A percentile compares a stretch with the other conserved stretches of the same genome.
Evolutionary conservation across 1,140 invertebrate species (phyloP).

Genomic region (Sweltsa coloradensis): DNA sequence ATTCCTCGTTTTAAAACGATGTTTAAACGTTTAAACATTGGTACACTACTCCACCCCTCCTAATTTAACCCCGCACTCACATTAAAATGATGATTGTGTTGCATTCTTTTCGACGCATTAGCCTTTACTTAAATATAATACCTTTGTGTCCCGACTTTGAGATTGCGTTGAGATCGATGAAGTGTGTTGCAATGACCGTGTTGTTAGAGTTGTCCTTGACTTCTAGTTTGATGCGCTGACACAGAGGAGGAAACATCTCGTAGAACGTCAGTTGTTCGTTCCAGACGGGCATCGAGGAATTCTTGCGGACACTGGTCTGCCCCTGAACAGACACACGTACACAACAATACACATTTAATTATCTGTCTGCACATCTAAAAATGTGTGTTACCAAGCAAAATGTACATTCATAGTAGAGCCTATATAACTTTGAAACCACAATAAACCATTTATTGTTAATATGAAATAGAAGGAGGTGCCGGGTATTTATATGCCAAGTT

Average conservation of each 20-base stretch:
- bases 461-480: too few relatives aligned
- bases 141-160: constrained; percentile 25
- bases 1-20: too few relatives aligned
- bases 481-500: too few relatives aligned
- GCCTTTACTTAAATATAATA: constrained; percentile 28
- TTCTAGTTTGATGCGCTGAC: constrained; percentile 32
- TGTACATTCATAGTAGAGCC: constrained; percentile 26
- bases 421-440: too few relatives aligned
- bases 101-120: too few relatives aligned
- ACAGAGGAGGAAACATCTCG: constrained; percentile 36
- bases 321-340: neutral
- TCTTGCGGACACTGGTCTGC: constrained; percentile 28
- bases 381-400: neutral
- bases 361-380: neutral
- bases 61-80: too few relatives aligned
- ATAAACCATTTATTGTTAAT: too few relatives aligned
- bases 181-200: neutral
- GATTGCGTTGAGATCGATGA: constrained; percentile 22
- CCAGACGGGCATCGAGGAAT: constrained; percentile 28
- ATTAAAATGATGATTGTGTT: too few relatives aligned
- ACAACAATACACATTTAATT: neutral
- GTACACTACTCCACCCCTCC: too few relatives aligned
- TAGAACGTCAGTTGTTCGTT: constrained; percentile 33
- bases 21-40: too few relatives aligned
- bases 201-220: constrained; percentile 1